Evolutionary conservation across 2,113 vertebrate genomes (phyloP).

Genomic region (Saccopteryx bilineata): DNA sequence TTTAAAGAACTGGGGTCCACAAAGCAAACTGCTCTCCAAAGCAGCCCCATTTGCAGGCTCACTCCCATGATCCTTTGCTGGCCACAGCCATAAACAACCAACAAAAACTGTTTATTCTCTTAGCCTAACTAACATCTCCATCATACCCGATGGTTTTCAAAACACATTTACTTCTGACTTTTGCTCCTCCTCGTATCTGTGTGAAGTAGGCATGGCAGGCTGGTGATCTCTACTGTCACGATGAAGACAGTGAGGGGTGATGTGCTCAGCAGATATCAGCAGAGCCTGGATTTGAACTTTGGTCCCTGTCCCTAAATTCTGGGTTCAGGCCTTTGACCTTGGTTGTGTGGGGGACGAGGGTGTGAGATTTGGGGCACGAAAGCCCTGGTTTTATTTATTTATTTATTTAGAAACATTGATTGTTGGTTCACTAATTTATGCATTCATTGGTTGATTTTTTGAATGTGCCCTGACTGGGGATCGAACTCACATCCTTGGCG

Average conservation of each 20-base stretch:
- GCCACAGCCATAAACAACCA: not conserved
- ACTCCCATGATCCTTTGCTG: not conserved
- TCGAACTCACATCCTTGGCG: too few species aligned
- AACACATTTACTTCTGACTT: not conserved
- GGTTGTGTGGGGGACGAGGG: not conserved
- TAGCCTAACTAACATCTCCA: not conserved
- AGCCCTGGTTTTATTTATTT: not conserved
- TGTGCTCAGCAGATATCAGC: not conserved
- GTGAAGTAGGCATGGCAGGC: not conserved
- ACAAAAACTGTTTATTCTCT: not conserved
- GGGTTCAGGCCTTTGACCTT: not conserved
- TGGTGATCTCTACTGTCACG: not conserved
- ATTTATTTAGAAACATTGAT: too few species aligned
- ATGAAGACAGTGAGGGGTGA: not conserved
- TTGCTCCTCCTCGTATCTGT: rapidly evolving
- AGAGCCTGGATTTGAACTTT: not conserved
- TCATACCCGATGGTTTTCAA: not conserved
- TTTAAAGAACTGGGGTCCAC: not conserved
- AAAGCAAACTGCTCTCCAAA: not conserved
- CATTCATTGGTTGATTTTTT: too few species aligned
- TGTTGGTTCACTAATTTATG: too few species aligned
- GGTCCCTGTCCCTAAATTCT: not conserved
- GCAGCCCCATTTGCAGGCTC: not conserved
- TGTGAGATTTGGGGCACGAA: not conserved
- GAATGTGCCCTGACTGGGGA: too few species aligned